A percentile compares a stretch with the other conserved stretches of the same genome.
Conservation (phyloP, 1,140 invertebrate genomes). For the Macrosteles quadrilineatus region DNA sequence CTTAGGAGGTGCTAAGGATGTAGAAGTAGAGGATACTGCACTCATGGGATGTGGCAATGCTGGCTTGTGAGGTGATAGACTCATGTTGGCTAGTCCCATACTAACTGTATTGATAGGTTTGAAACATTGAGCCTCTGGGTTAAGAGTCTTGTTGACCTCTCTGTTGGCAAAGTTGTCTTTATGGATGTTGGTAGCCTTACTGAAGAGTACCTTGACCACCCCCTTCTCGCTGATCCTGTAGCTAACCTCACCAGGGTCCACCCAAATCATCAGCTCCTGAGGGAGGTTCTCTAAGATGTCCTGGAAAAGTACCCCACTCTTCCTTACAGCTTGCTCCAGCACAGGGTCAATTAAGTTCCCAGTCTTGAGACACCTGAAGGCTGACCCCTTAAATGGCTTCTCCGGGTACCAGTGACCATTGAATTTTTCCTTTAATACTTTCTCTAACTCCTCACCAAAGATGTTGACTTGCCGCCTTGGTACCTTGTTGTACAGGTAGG, state of each 20-base stretch:
- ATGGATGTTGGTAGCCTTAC: too few species aligned
- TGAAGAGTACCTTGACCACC: slow-evolving; percentile 82
- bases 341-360: too few species aligned
- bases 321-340: too few species aligned
- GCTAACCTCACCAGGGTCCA: too few species aligned
- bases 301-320: slow-evolving; percentile 87
- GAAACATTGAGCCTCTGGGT: slow-evolving; percentile 92
- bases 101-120: slow-evolving; percentile 85
- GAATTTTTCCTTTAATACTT: slow-evolving; percentile 96
- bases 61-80: slow-evolving; percentile 56
- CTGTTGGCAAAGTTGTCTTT: too few species aligned
- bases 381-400: slow-evolving; percentile 92
- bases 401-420: slow-evolving; percentile 98
- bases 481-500: slow-evolving; percentile 96
- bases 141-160: too few species aligned
- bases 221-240: slow-evolving; percentile 96
- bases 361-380: too few species aligned
- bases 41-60: slow-evolving; percentile 28
- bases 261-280: too few species aligned
- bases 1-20: slow-evolving; percentile 32
- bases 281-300: too few species aligned
- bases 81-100: slow-evolving; percentile 63
- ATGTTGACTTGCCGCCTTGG: slow-evolving; percentile 95
- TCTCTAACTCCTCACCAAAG: too few species aligned
- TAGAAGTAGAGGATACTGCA: slow-evolving; percentile 26